Conservation (phyloP, 2,797 vertebrate genomes). For the Rhincodon typus region DNA sequence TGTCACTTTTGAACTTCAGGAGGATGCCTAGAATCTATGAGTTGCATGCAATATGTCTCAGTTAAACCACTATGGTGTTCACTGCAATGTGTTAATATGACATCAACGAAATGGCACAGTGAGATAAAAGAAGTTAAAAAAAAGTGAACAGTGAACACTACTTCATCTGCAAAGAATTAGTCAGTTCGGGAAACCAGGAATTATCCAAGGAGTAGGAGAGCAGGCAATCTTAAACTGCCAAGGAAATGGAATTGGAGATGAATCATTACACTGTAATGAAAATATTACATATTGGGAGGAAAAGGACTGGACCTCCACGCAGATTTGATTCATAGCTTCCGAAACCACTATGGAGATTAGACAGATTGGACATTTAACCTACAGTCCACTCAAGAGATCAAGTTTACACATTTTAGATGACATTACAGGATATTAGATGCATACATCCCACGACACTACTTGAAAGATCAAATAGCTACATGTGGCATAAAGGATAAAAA, state of each 20-base stretch:
- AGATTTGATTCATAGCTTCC: constrained; percentile 12
- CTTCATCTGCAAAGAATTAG: neutral
- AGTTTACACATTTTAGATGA: constrained; percentile 8
- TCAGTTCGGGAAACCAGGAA: neutral
- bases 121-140: neutral
- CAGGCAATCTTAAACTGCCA: neutral
- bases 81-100: neutral
- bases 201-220: neutral
- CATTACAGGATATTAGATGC: neutral
- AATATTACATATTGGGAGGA: constrained; percentile 17
- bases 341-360: constrained; percentile 15
- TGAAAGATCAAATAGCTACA: neutral
- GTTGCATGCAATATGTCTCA: neutral
- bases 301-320: constrained; percentile 10
- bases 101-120: neutral
- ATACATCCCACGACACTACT: neutral
- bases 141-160: neutral
- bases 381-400: neutral
- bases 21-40: neutral
- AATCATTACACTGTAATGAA: constrained; percentile 10
- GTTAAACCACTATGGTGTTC: neutral
- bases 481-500: neutral
- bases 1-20: neutral
- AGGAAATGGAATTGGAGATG: constrained; percentile 18
- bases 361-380: constrained; percentile 24